Evolutionary conservation across 2,888 invertebrate species (phyloP).

Genomic region (Ethmia dodecea): DNA sequence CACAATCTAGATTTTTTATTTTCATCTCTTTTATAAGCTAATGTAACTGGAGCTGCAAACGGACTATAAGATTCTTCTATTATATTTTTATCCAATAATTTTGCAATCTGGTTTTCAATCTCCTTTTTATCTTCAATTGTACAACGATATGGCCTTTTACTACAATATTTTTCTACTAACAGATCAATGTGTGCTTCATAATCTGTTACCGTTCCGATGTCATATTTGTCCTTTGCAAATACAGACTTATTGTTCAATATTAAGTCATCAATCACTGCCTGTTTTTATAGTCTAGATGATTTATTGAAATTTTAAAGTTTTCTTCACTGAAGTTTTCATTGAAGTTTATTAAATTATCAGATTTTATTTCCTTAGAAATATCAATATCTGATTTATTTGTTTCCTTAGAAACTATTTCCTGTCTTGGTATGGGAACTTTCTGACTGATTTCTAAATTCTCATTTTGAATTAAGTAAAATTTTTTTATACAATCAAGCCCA

Average conservation of each 20-base stretch:
- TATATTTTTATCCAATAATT: conserved; percentile 16
- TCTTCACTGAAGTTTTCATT: background rate
- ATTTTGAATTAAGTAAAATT: conserved; percentile 15
- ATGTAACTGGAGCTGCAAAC: conserved; percentile 22
- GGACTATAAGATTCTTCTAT: conserved; percentile 24
- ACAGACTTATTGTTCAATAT: conserved; percentile 14
- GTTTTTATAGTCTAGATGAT: conserved; percentile 16
- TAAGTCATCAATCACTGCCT: conserved; percentile 13
- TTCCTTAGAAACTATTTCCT: too few species aligned
- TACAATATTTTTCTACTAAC: conserved; percentile 13
- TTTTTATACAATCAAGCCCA: conserved; percentile 16
- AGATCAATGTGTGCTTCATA: conserved; percentile 17
- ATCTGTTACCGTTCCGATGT: conserved; percentile 14
- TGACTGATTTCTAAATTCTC: conserved; percentile 17
- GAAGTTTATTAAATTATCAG: background rate
- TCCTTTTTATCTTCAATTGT: conserved; percentile 17
- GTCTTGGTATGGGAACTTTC: too few species aligned
- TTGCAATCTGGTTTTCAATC: conserved; percentile 18
- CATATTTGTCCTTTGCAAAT: conserved; percentile 22
- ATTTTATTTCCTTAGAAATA: too few species aligned
- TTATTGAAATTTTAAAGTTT: conserved; percentile 14
- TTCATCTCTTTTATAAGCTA: conserved; percentile 22
- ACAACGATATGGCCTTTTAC: conserved; percentile 20
- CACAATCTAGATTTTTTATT: conserved; percentile 27
- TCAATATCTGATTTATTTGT: too few species aligned